A percentile compares a stretch with the other conserved stretches of the same genome.
phyloP scores from a whole-genome alignment of 2,888 invertebrate genomes.

The Pandemis corylana region DNA sequence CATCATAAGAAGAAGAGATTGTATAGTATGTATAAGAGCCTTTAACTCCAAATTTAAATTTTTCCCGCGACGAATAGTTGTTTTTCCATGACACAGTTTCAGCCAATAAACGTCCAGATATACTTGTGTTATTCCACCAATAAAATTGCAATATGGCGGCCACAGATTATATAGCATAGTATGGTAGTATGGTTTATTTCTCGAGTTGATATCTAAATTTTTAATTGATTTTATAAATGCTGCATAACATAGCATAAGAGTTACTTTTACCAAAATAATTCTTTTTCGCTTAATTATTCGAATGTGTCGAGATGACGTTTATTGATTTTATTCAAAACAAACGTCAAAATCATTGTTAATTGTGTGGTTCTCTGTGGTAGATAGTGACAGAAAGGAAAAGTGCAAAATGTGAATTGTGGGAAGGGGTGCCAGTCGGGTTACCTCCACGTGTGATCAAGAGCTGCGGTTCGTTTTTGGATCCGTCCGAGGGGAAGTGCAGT shows the following conservation, averaged over 20 bases:
- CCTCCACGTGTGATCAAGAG: too few relatives aligned
- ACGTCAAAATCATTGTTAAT: slow-evolving; percentile 21
- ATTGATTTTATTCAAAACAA: background rate
- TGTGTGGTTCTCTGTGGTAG: slow-evolving; percentile 24
- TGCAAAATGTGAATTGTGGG: slow-evolving; percentile 64
- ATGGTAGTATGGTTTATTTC: background rate
- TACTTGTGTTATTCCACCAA: background rate
- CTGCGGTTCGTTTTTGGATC: too few relatives aligned
- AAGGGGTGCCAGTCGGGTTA: too few relatives aligned
- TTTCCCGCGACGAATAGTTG: background rate
- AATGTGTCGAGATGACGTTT: background rate
- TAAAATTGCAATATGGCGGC: background rate
- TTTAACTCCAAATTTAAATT: background rate
- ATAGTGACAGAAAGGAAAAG: slow-evolving; percentile 37
- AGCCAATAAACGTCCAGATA: background rate
- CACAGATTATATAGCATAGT: background rate
- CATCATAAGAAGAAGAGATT: too few relatives aligned
- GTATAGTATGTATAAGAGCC: too few relatives aligned
- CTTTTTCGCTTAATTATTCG: background rate
- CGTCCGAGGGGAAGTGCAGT: too few relatives aligned
- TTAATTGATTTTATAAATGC: too few relatives aligned
- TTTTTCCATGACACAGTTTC: background rate
- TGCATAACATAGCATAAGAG: background rate
- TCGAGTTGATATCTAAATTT: too few relatives aligned
- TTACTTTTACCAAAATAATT: background rate